Evolutionary conservation across 2,797 vertebrate genomes (phyloP).

Genomic region (Hoplostethus atlanticus): DNA sequence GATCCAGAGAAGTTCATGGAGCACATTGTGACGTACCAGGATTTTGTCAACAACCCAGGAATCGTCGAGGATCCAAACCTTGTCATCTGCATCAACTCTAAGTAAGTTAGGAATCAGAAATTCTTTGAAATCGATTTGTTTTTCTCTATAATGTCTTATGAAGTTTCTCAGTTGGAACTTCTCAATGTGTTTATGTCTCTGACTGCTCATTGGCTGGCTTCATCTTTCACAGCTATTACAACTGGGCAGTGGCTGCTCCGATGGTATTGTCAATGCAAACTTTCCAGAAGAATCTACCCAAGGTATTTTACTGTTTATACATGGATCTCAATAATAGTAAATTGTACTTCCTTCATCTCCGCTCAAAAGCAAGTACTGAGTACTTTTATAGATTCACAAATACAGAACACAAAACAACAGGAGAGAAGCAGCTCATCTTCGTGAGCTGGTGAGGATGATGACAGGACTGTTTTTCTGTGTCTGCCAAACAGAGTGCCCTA

Average conservation of each 20-base stretch:
- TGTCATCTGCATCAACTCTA: conserved; percentile 93
- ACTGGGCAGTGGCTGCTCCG: conserved; percentile 96
- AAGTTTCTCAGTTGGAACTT: not conserved
- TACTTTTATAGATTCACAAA: not conserved
- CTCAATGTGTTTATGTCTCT: not conserved
- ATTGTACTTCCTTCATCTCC: not conserved
- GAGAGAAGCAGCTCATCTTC: not conserved
- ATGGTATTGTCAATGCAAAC: conserved; percentile 93
- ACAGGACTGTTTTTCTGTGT: conserved; percentile 7
- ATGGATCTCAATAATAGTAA: too few relatives aligned
- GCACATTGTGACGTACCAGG: conserved; percentile 90
- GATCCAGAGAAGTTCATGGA: conserved; percentile 89
- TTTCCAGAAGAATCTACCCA: conserved; percentile 93
- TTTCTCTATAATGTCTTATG: not conserved
- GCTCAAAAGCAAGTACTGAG: not conserved
- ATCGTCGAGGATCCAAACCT: conserved; percentile 93
- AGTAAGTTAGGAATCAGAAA: conserved; percentile 82
- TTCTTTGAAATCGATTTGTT: not conserved
- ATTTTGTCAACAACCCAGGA: conserved; percentile 91
- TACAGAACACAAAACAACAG: too few relatives aligned
- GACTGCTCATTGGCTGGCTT: conserved; percentile 8
- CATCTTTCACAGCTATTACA: conserved; percentile 89
- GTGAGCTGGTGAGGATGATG: not conserved
- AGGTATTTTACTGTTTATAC: conserved; percentile 81
- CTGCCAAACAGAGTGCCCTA: conserved; percentile 84